Conservation (phyloP, 2,888 invertebrate species). For the Brachynemurus nebulosus region DNA sequence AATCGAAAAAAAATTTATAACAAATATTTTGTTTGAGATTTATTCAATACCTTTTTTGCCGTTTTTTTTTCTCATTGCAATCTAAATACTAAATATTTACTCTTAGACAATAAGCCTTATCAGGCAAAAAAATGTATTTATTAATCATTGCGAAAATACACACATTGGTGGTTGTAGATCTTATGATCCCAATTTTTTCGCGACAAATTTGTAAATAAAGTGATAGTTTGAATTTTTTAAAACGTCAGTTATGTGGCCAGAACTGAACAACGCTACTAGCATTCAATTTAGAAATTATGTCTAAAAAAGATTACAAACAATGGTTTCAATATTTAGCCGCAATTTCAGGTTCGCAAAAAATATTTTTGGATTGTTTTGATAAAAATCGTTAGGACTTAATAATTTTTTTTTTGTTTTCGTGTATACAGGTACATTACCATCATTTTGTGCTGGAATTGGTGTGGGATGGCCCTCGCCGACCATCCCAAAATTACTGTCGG, state of each 20-base stretch:
- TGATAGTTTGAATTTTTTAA: neutral
- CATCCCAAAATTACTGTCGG: conserved; percentile 35
- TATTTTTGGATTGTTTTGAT: no score
- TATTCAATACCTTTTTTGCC: neutral
- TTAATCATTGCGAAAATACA: neutral
- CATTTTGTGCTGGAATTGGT: neutral
- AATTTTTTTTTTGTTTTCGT: no score
- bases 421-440: neutral
- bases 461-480: conserved; percentile 48
- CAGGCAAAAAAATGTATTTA: no score
- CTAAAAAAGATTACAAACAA: no score
- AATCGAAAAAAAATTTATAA: neutral
- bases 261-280: neutral
- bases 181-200: neutral
- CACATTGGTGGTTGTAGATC: neutral
- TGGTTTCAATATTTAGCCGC: neutral
- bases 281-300: neutral
- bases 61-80: neutral
- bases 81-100: neutral
- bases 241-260: neutral
- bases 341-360: conserved; percentile 1
- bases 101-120: neutral
- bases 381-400: no score
- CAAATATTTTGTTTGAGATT: neutral
- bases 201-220: neutral